A percentile compares a stretch with the other conserved stretches of the same genome.
These are phyloP conservation scores for Delichon dasypus DNA, from an alignment of 2,797 vertebrate species.

Conservation along the genomic window DNA sequence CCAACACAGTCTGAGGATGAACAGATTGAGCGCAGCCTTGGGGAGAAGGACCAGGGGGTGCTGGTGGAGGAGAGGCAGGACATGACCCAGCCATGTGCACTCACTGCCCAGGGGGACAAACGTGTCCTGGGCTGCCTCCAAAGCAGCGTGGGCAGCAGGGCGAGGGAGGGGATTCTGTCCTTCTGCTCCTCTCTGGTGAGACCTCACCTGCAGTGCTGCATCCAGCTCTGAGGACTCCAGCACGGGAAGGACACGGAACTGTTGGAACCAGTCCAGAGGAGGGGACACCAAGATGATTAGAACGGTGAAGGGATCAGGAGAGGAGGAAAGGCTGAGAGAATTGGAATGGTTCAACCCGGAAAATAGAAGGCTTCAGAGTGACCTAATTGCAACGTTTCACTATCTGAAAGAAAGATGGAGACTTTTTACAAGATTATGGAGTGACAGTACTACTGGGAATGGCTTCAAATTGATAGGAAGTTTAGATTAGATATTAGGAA, in stretches of 20 bases:
- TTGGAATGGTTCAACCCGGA: neutral
- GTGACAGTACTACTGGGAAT: neutral
- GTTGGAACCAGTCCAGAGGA: rapidly evolving
- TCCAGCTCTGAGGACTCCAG: neutral
- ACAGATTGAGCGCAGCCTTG: rapidly evolving
- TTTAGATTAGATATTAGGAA: neutral
- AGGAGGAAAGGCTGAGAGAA: neutral
- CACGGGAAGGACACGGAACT: rapidly evolving
- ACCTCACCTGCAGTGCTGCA: neutral
- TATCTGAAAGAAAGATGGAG: neutral
- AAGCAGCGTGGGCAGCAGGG: neutral
- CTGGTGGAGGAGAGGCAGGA: neutral
- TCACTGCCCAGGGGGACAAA: neutral
- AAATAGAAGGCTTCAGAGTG: rapidly evolving
- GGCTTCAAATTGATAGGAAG: neutral
- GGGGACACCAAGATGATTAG: neutral
- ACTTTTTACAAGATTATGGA: neutral
- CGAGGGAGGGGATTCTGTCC: neutral
- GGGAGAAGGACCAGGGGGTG: rapidly evolving
- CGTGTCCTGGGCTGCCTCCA: neutral
- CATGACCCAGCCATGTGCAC: neutral
- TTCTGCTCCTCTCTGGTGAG: neutral
- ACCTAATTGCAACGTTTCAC: neutral
- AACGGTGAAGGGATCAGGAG: neutral
- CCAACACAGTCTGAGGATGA: neutral